Evolutionary conservation across 2,113 vertebrate genomes (phyloP).

Genomic region (Prionailurus bengalensis): DNA sequence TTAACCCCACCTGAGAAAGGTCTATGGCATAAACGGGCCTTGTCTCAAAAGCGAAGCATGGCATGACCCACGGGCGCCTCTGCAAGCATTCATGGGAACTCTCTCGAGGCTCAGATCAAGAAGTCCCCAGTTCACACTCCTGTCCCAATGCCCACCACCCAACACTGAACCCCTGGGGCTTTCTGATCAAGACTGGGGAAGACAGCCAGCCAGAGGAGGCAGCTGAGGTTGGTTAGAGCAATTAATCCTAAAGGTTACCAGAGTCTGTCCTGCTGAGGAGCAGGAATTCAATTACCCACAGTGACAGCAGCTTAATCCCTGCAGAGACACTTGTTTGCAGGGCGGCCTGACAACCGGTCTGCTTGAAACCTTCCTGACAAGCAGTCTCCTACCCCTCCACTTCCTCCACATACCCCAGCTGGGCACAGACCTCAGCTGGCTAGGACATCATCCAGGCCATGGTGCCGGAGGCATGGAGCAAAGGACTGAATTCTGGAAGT

Average conservation of each 20-base stretch:
- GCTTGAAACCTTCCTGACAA: constrained; percentile 61
- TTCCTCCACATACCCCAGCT: not conserved
- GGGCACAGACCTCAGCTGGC: not conserved
- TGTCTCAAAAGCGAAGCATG: not conserved
- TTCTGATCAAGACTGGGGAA: constrained; percentile 57
- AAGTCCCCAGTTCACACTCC: not conserved
- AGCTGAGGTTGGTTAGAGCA: constrained; percentile 66
- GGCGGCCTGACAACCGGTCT: constrained; percentile 46
- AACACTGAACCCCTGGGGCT: constrained; percentile 5
- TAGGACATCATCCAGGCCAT: not conserved
- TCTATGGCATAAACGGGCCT: not conserved
- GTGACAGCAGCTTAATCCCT: constrained; percentile 72
- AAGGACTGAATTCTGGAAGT: not conserved
- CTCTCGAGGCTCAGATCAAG: not conserved
- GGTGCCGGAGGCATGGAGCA: not conserved
- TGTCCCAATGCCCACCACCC: not conserved
- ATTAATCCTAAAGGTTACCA: constrained; percentile 83
- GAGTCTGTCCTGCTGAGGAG: constrained; percentile 61
- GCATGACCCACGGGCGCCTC: not conserved
- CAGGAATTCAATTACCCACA: constrained; percentile 79
- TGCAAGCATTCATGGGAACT: rapidly evolving
- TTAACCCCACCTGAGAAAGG: not conserved
- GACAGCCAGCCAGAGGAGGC: constrained; percentile 48
- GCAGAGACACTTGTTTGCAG: constrained; percentile 29
- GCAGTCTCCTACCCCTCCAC: not conserved